Evolutionary conservation across 2,888 invertebrate genomes (phyloP).

Genomic region (Gibbula magus): DNA sequence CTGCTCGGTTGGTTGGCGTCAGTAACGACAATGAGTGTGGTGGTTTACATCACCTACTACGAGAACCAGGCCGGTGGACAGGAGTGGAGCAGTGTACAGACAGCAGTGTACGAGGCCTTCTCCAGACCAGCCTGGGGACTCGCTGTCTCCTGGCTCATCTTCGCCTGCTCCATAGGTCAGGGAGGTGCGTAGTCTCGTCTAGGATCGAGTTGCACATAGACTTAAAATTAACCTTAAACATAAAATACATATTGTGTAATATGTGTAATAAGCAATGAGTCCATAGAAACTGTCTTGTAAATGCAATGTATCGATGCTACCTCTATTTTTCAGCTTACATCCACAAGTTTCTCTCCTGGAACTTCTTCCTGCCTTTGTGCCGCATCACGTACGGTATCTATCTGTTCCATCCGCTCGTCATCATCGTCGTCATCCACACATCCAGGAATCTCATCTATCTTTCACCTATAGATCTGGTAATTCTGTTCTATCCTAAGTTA

Average conservation of each 20-base stretch:
- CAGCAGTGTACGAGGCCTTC: constrained; percentile 73
- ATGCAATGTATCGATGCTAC: too few relatives aligned
- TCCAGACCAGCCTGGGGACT: constrained; percentile 76
- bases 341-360: constrained; percentile 40
- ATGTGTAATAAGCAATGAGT: too few relatives aligned
- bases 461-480: constrained; percentile 31
- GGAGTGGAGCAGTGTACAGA: constrained; percentile 40
- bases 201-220: too few relatives aligned
- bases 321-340: constrained; percentile 36
- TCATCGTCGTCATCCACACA: constrained; percentile 32
- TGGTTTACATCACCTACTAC: constrained; percentile 64
- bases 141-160: constrained; percentile 77
- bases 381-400: constrained; percentile 44
- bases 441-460: constrained; percentile 28
- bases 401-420: constrained; percentile 42
- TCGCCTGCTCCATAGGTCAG: constrained; percentile 76
- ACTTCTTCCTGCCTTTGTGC: constrained; percentile 39
- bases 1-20: constrained; percentile 64
- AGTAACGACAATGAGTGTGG: constrained; percentile 40
- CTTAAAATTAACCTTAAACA: too few relatives aligned
- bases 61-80: constrained; percentile 53
- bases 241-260: too few relatives aligned
- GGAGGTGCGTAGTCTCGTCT: constrained; percentile 68
- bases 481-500: constrained; percentile 14
- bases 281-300: too few relatives aligned